phyloP scores from a whole-genome alignment of 2,113 vertebrate species.

The Bothrops jararaca region DNA sequence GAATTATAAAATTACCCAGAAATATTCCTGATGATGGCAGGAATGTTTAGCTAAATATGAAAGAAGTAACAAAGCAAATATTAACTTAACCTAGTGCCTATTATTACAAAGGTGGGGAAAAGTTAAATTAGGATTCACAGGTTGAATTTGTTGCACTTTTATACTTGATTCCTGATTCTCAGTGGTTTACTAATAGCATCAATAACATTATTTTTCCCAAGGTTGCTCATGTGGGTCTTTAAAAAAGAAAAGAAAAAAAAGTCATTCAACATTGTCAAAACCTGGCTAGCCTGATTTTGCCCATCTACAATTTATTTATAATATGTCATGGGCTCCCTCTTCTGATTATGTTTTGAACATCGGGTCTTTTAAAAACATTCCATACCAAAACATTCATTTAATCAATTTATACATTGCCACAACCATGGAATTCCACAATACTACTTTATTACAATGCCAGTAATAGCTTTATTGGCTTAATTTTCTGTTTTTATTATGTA shows the following conservation, averaged over 20 bases:
- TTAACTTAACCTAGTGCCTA: not conserved
- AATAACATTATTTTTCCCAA: not conserved
- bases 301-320: not conserved
- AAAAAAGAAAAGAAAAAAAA: not conserved
- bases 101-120: not conserved
- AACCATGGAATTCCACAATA: not conserved
- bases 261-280: not conserved
- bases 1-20: not conserved
- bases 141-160: not conserved
- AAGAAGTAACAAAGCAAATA: not conserved
- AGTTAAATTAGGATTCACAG: not conserved
- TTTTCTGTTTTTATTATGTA: not conserved
- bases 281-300: not conserved
- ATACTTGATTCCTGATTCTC: not conserved
- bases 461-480: not conserved
- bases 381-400: not conserved
- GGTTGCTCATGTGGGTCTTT: not conserved
- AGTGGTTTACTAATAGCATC: not conserved
- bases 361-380: not conserved
- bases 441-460: not conserved
- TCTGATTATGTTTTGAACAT: not conserved
- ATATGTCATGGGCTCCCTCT: not conserved
- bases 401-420: not conserved
- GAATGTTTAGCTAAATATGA: not conserved
- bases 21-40: not conserved